phyloP scores from a whole-genome alignment of 1,140 invertebrate genomes.

The Papilio glaucus region DNA sequence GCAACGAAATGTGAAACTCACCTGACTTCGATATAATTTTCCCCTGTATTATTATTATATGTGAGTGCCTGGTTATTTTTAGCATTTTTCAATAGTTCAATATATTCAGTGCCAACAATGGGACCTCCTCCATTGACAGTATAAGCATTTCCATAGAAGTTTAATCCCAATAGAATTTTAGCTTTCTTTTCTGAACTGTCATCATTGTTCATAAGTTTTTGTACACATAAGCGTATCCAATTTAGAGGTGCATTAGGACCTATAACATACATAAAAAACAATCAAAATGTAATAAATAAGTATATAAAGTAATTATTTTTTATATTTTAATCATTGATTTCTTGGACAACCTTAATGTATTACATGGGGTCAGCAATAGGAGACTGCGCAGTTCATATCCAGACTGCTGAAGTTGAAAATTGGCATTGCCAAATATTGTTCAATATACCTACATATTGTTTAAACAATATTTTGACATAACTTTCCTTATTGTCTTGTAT shows the following conservation, averaged over 20 bases:
- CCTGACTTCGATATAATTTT: conserved; percentile 95
- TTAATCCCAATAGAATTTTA: conserved; percentile 95
- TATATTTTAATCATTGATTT: too few species aligned
- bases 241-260: conserved; percentile 93
- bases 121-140: conserved; percentile 90
- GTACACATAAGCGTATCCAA: conserved; percentile 92
- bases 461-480: too few species aligned
- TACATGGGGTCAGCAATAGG: too few species aligned
- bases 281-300: conserved; percentile 6
- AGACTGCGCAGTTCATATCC: too few species aligned
- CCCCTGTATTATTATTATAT: conserved; percentile 91
- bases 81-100: conserved; percentile 87
- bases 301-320: too few species aligned
- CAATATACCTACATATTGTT: too few species aligned
- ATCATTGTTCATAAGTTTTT: conserved; percentile 87
- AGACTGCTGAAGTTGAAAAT: too few species aligned
- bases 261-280: conserved; percentile 50
- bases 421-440: too few species aligned
- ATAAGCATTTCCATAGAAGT: conserved; percentile 97
- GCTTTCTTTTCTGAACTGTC: conserved; percentile 84
- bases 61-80: conserved; percentile 87
- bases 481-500: too few species aligned
- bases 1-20: conserved; percentile 76
- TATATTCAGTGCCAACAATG: conserved; percentile 91
- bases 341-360: too few species aligned